A percentile compares a stretch with the other conserved stretches of the same genome.
Evolutionary conservation across 2,113 vertebrate species (phyloP).

Genomic region (Phyllostomus discolor): DNA sequence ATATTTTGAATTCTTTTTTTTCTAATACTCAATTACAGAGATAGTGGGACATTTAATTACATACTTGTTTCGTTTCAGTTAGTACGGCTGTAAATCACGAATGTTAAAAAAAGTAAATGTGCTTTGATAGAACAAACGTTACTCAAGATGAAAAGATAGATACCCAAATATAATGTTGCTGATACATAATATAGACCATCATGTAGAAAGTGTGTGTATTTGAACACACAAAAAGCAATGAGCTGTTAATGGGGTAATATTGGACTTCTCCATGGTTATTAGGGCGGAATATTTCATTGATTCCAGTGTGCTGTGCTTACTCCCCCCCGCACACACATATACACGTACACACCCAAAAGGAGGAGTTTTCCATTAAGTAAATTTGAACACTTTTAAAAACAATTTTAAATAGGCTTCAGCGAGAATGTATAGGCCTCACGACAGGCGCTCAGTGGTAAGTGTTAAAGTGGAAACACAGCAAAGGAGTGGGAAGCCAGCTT

Average conservation of each 20-base stretch:
- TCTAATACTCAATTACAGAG: background rate
- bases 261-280: background rate
- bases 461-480: background rate
- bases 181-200: background rate
- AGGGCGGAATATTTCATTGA: background rate
- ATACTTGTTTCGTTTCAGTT: constrained; percentile 37
- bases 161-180: background rate
- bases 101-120: background rate
- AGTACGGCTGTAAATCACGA: background rate
- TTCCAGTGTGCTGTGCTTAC: background rate
- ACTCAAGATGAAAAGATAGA: background rate
- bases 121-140: background rate
- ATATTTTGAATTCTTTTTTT: background rate
- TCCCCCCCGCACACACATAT: background rate
- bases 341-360: background rate
- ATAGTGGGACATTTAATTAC: background rate
- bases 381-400: background rate
- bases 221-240: background rate
- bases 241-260: background rate
- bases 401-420: background rate
- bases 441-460: background rate
- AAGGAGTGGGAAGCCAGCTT: background rate
- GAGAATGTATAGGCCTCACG: background rate
- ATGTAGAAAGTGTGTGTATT: background rate
- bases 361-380: background rate